These are phyloP conservation scores for Amphiduros pacificus DNA, from an alignment of 2,888 invertebrate genomes.

Conservation along the genomic window DNA sequence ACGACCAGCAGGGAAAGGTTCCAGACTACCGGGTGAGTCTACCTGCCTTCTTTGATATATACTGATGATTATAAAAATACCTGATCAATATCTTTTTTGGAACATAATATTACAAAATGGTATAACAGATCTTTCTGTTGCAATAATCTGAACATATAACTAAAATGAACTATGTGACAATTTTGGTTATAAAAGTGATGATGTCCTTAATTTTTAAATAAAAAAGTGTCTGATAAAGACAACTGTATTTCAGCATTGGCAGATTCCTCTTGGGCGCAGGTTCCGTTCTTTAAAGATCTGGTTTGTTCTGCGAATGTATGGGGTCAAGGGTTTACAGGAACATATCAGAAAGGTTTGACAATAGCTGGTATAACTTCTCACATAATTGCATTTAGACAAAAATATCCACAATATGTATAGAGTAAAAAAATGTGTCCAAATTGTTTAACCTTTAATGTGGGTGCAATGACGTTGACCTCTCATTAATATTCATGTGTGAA, in stretches of 20 bases:
- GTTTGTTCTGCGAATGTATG: constrained; percentile 84
- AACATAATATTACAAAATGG: too few relatives aligned
- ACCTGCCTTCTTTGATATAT: too few relatives aligned
- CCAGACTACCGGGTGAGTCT: constrained; percentile 56
- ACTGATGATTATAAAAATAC: too few relatives aligned
- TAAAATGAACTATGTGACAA: not conserved
- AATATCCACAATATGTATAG: too few relatives aligned
- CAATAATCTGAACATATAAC: not conserved
- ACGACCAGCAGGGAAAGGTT: constrained; percentile 50
- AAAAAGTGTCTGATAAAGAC: not conserved
- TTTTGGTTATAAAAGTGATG: not conserved
- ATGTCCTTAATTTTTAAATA: too few relatives aligned
- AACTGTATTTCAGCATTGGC: constrained; percentile 76
- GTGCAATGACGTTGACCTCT: too few relatives aligned
- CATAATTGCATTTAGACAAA: too few relatives aligned
- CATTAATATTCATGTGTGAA: too few relatives aligned
- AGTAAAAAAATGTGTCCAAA: too few relatives aligned
- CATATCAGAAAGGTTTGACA: constrained; percentile 80
- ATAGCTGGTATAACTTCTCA: too few relatives aligned
- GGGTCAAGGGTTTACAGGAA: constrained; percentile 75
- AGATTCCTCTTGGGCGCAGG: constrained; percentile 81
- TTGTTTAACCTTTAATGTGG: not conserved
- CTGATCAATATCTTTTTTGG: too few relatives aligned
- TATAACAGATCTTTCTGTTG: too few relatives aligned
- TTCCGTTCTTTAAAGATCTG: constrained; percentile 91